Evolutionary conservation across 2,113 vertebrate species (phyloP).

Genomic region (Mobula hypostoma): DNA sequence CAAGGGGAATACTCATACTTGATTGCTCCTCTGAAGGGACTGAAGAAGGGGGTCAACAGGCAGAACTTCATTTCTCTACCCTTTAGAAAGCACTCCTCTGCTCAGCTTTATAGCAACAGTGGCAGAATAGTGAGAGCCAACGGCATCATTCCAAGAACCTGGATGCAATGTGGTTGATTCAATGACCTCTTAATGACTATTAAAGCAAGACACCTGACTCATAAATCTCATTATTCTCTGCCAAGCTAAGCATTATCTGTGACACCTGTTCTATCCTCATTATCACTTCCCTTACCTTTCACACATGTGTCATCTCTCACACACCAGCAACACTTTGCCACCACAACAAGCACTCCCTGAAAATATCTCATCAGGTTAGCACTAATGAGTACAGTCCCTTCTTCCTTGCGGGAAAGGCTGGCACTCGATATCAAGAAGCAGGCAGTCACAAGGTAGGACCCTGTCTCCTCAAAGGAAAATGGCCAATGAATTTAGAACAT

Average conservation of each 20-base stretch:
- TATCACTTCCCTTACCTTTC: constrained; percentile 27
- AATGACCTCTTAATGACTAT: not conserved
- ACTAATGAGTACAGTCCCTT: constrained; percentile 1
- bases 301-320: constrained; percentile 23
- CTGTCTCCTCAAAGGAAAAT: not conserved
- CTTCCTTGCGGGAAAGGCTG: not conserved
- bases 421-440: not conserved
- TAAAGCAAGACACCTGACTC: not conserved
- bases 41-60: not conserved
- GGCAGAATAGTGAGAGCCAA: not conserved
- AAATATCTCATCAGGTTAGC: constrained; percentile 23
- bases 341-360: not conserved
- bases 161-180: not conserved
- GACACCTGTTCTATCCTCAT: constrained; percentile 19
- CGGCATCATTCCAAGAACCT: not conserved
- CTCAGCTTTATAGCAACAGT: not conserved
- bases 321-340: not conserved
- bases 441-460: not conserved
- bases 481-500: no score
- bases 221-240: not conserved
- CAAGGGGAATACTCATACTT: not conserved
- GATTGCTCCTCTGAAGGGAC: not conserved
- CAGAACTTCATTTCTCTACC: not conserved
- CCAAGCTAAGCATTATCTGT: not conserved
- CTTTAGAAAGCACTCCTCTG: not conserved